Evolutionary conservation across 2,113 vertebrate species (phyloP).

Genomic region (Ammodytes dubius): DNA sequence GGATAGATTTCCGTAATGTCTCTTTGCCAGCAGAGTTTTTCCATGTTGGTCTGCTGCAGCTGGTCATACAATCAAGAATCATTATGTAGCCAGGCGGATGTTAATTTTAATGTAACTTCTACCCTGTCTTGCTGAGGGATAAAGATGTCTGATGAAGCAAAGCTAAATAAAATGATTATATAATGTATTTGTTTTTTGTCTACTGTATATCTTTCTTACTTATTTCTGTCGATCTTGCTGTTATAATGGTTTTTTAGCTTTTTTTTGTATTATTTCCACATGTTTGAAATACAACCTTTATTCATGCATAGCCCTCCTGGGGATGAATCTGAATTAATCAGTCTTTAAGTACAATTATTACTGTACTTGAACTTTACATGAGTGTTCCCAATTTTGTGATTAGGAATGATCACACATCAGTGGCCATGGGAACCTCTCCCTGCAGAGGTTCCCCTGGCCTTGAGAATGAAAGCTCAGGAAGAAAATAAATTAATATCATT

Average conservation of each 20-base stretch:
- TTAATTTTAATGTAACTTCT: neutral
- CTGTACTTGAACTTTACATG: neutral
- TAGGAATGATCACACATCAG: too few relatives aligned
- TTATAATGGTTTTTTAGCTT: neutral
- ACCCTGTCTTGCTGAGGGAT: neutral
- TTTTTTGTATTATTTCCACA: too few relatives aligned
- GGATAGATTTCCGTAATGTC: slow-evolving; percentile 6
- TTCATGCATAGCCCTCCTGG: neutral
- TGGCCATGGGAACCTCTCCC: too few relatives aligned
- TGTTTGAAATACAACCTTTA: too few relatives aligned
- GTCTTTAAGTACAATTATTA: too few relatives aligned
- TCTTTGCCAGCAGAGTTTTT: slow-evolving; percentile 32
- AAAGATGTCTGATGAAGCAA: neutral
- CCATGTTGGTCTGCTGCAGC: slow-evolving; percentile 9
- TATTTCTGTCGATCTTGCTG: neutral
- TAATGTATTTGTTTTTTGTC: neutral
- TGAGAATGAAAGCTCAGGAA: neutral
- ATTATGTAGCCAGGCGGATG: neutral
- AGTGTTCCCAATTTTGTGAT: neutral
- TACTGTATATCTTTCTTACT: neutral
- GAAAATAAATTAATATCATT: neutral
- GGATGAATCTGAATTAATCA: neutral
- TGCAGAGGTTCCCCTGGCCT: too few relatives aligned
- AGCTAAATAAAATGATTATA: neutral
- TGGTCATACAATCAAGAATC: slow-evolving; percentile 5